phyloP scores from a whole-genome alignment of 1,140 invertebrate species.

The Lordiphosa collinella region DNA sequence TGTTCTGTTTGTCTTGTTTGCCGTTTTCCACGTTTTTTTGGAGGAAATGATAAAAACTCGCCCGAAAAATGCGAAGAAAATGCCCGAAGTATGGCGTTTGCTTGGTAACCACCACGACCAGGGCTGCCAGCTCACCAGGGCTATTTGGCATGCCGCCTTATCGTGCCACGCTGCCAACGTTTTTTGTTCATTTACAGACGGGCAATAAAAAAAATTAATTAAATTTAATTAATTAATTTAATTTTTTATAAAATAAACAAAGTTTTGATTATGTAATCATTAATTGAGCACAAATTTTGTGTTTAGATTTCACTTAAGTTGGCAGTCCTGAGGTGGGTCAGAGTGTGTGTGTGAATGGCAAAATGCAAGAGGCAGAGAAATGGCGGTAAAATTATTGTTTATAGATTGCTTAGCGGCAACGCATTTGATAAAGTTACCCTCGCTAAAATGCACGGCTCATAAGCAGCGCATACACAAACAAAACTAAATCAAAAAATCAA shows the following conservation, averaged over 20 bases:
- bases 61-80: conserved; percentile 63
- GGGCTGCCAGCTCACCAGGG: conserved; percentile 22
- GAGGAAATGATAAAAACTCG: conserved; percentile 48
- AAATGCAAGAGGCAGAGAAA: conserved; percentile 52
- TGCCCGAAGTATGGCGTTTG: conserved; percentile 73
- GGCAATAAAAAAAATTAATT: neutral
- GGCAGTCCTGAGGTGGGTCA: conserved; percentile 23
- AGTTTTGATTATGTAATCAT: conserved; percentile 43
- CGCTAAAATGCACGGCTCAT: too few relatives aligned
- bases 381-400: conserved; percentile 61
- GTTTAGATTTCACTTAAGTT: conserved; percentile 11
- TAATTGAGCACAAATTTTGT: conserved; percentile 20
- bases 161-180: conserved; percentile 45
- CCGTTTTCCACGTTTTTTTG: conserved; percentile 32
- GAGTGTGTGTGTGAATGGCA: conserved; percentile 33
- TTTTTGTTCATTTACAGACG: neutral
- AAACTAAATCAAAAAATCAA: too few relatives aligned
- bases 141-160: conserved; percentile 24
- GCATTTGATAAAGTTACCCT: too few relatives aligned
- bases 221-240: neutral
- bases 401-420: too few relatives aligned
- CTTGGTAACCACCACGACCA: conserved; percentile 46
- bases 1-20: neutral
- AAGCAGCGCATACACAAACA: too few relatives aligned
- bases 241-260: neutral